Evolutionary conservation across 2,888 invertebrate species (phyloP), one percentile per base, ranked within the genome.

Genomic region (Morpho achilles): DNA sequence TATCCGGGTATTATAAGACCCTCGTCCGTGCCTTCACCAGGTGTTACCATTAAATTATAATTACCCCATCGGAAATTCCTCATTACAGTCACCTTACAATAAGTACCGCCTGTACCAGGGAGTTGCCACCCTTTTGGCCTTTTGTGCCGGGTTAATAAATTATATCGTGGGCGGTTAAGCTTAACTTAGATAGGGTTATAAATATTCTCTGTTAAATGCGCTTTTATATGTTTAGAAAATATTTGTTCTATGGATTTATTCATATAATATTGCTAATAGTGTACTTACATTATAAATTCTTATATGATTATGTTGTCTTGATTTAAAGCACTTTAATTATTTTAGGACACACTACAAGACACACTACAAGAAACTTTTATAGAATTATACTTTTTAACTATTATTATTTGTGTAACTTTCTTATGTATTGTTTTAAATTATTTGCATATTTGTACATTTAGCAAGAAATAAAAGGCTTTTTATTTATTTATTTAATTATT

Each of bases 41-140:
- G 84, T 81, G 84, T 83, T 81, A 85, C 84, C 81, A 79, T 83
- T 85, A 84, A 82, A 77, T 76, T 76, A 73, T 70, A 72, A 64
- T 47, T 47, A 43, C 9, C 67, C 66, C 66, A 71, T 74, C 65
- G 67, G 65, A 65, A 67, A 64, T 61, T 50, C 58, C 60, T 59
- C 61, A 65, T 69, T 71, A 74, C 70, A 74, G 74, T 70, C 74
- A 74, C 72, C 74, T 68, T 65, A 71, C 71, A 71, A 75, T 75
- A 72, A 76, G 81, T 76, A 77, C 82, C 66, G 72, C 70, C 71
- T 72, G 79, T 79, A 72, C 83, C 80, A 75, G 67, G 69, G 64
- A 57, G 62, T 51, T 50, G 61, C 53, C 55, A 58, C 50, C 56
- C 48, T 32, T 43, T 45, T 40, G 22, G 5, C 46, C 50, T 41